Evolutionary conservation across 2,113 vertebrate genomes (phyloP).

Genomic region (Diphyllodes magnificus): DNA sequence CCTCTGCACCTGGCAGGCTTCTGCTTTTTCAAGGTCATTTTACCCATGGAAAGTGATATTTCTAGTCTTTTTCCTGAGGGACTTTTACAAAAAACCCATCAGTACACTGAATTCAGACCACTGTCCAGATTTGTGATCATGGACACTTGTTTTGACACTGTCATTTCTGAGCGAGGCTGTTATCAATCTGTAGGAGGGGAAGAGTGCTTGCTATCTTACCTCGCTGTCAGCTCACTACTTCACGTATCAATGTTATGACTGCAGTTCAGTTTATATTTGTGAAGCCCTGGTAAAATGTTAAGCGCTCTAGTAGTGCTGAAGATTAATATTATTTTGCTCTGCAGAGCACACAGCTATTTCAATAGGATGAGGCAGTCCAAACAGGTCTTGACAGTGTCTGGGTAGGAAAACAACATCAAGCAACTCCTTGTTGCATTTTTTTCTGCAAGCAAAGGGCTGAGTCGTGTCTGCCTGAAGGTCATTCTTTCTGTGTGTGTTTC

Average conservation of each 20-base stretch:
- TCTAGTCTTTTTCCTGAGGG: not conserved
- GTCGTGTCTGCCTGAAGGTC: not conserved
- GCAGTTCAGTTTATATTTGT: not conserved
- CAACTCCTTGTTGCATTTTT: not conserved
- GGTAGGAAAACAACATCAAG: not conserved
- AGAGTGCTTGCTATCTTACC: not conserved
- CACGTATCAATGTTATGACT: not conserved
- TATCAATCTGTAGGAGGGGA: not conserved
- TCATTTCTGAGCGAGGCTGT: not conserved
- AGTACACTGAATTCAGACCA: not conserved
- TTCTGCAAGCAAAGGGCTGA: not conserved
- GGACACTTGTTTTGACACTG: not conserved
- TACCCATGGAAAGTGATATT: not conserved
- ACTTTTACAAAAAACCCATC: not conserved
- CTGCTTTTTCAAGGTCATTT: slow-evolving; percentile 12
- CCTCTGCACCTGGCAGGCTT: not conserved
- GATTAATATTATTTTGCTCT: not conserved
- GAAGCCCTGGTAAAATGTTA: not conserved
- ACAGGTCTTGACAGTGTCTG: not conserved
- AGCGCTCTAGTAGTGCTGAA: not conserved
- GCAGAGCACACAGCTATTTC: not conserved
- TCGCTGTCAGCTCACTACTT: not conserved
- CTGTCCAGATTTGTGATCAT: not conserved
- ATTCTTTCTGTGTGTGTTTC: not conserved
- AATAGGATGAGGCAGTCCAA: not conserved